phyloP scores from a whole-genome alignment of 2,113 vertebrate genomes.

The Phyllostomus discolor region DNA sequence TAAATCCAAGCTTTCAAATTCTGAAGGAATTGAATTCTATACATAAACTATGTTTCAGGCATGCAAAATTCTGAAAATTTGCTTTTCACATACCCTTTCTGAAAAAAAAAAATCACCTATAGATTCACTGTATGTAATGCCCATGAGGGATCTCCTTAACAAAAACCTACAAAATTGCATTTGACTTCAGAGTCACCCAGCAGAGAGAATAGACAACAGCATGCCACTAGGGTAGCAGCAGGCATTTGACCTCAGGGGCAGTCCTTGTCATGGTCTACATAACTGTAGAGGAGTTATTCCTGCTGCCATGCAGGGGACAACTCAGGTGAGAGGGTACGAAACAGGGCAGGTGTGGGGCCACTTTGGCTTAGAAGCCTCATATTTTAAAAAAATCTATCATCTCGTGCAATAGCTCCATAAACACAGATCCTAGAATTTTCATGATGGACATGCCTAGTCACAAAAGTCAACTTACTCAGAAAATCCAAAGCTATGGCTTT shows the following conservation, averaged over 20 bases:
- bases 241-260: background rate
- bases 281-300: background rate
- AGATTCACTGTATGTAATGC: background rate
- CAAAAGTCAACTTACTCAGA: background rate
- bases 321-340: background rate
- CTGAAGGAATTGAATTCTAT: background rate
- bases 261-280: background rate
- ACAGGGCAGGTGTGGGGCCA: background rate
- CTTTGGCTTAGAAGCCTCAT: background rate
- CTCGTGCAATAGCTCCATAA: background rate
- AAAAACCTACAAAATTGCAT: background rate
- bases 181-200: background rate
- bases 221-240: background rate
- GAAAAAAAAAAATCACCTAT: background rate
- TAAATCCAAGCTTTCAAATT: constrained; percentile 4
- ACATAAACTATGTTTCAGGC: background rate
- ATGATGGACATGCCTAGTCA: background rate
- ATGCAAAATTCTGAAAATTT: constrained; percentile 9
- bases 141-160: background rate
- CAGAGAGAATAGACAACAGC: background rate
- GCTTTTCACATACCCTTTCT: background rate
- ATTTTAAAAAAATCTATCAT: background rate
- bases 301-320: background rate
- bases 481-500: background rate
- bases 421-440: background rate